Conservation (phyloP, 1,140 invertebrate species). For the Caerostris darwini region DNA sequence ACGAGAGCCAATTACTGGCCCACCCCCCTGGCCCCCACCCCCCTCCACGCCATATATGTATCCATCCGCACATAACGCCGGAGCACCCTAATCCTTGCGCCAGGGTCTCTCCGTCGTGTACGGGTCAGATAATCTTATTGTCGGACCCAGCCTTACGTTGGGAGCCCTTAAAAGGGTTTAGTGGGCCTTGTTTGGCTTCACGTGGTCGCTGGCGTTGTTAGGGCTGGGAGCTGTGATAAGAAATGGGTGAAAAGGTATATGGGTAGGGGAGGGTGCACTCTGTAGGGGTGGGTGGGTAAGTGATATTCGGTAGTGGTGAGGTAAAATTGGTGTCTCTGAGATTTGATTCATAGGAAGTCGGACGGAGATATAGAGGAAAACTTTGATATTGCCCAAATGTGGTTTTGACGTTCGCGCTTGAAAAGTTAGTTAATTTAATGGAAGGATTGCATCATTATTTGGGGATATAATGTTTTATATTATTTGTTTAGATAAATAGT, state of each 20-base stretch:
- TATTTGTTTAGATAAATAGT: too few relatives aligned
- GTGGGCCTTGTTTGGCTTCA: slow-evolving; percentile 18
- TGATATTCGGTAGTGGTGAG: background rate
- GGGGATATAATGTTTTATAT: too few relatives aligned
- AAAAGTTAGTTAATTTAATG: too few relatives aligned
- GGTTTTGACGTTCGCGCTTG: too few relatives aligned
- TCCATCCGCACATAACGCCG: slow-evolving; percentile 8
- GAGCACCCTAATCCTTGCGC: slow-evolving; percentile 7
- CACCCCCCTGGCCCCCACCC: background rate
- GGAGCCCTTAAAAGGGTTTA: slow-evolving; percentile 64
- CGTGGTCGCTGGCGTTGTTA: background rate
- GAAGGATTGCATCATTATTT: too few relatives aligned
- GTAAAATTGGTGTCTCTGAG: slow-evolving; percentile 3
- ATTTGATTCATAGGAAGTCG: background rate
- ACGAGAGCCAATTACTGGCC: slow-evolving; percentile 14
- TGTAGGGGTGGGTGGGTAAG: background rate
- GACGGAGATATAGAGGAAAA: background rate
- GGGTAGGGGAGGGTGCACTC: background rate
- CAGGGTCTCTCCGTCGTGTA: slow-evolving; percentile 33
- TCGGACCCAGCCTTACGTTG: background rate
- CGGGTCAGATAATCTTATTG: slow-evolving; percentile 62
- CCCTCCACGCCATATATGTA: background rate
- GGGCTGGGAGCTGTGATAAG: slow-evolving; percentile 38
- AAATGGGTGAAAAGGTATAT: slow-evolving; percentile 14
- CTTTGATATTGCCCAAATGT: too few relatives aligned